phyloP scores from a whole-genome alignment of 2,797 vertebrate genomes.

The Yasuhikotakia modesta region DNA sequence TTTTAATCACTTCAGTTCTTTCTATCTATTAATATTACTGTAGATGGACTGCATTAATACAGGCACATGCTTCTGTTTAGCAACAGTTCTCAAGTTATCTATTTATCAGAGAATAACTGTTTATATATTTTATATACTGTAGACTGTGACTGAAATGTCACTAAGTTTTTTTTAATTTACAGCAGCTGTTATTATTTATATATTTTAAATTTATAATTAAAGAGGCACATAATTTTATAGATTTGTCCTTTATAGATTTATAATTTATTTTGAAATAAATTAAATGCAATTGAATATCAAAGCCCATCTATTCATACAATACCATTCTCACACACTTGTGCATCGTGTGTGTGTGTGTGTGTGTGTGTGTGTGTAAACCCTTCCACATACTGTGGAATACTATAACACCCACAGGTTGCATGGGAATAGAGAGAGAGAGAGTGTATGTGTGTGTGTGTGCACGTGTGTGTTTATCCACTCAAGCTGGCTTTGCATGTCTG shows the following conservation, averaged over 20 bases:
- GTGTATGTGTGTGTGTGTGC: constrained; percentile 7
- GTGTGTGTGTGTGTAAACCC: neutral
- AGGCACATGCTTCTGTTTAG: neutral
- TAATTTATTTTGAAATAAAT: constrained; percentile 38
- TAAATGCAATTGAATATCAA: neutral
- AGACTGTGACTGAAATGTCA: neutral
- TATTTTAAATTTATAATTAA: no score
- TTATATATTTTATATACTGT: no score
- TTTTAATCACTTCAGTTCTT: constrained; percentile 29
- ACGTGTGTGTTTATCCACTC: neutral
- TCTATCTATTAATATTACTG: constrained; percentile 27
- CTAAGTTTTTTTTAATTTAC: no score
- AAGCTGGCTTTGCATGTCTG: neutral
- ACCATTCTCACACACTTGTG: neutral
- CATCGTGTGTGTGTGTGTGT: neutral
- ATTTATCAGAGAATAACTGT: no score
- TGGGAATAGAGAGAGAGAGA: neutral
- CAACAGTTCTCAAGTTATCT: neutral
- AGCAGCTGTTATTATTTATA: no score
- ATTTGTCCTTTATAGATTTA: constrained; percentile 38
- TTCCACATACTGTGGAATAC: constrained; percentile 11
- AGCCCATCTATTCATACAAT: no score
- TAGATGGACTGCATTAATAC: neutral
- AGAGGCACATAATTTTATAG: constrained; percentile 54
- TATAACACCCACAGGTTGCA: neutral